Base-by-base conservation (phyloP, 2,888 invertebrate species). In the Anagyrus pseudococci region DNA sequence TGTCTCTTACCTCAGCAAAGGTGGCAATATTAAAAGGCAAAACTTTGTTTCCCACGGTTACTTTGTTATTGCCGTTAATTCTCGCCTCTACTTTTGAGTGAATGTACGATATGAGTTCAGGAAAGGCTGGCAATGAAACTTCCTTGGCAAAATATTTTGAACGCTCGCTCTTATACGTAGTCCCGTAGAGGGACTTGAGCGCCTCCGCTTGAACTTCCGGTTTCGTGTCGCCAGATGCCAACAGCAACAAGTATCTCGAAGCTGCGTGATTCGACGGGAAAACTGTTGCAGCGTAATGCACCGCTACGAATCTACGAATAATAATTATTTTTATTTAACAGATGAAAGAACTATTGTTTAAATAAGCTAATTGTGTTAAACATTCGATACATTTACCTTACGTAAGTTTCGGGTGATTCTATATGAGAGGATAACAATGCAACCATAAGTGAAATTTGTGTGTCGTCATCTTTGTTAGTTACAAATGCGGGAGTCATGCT, bases 171-270 rank as follows among this genome's bases (percentile, higher is more conserved):
- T 75, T 76, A 50, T 76, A 71, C 7, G 87, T 84, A 8, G 87
- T 87, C 0, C 91, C 91, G 75, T 93, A 93, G 7, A 95, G 80
- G 63, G 88, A 86, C 81, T 89, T 90, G 29, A 87, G 77, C 0
- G 92, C 91, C 82, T 92, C 92, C 4, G 84, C 84, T 49, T 87
- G 86, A 41, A 92, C 88, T 73, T 93, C 92, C 62, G 90, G 90
- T 82, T 91, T 91, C 64, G 85, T 86, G 77, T 96, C 95, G 47
- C 94, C 94, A 69, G 90, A 90, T 33, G 94, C 93, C 58, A 94
- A 79, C 19, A 96, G 83, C 57, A 96, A 81, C 10, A 95, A 83
- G 77, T 91, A 94, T 73, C 93, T 85, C 0, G 95, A 91, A 0
- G 93, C 90, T 0, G 92, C 88, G 78, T 93, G 92, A 73, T 91